Base-by-base conservation (phyloP, 1,140 invertebrate genomes). In the Wiebesia pumilae region DNA sequence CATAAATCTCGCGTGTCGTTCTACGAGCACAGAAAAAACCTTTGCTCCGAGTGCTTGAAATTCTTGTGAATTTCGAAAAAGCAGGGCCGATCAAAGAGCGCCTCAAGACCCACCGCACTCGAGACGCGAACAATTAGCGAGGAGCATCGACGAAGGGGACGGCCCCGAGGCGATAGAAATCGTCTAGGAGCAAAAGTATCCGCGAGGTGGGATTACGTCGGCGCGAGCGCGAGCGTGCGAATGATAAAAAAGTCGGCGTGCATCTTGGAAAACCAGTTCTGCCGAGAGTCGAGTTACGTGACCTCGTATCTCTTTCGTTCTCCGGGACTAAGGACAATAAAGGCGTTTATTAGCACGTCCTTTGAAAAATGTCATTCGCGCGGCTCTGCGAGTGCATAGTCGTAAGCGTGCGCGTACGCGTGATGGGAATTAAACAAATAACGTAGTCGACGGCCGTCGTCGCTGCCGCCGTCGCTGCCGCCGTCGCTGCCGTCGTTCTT, bases 251-350 rank as follows among this genome's bases (percentile, higher is more conserved):
- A 54, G 54, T n/a, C 47, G 69, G 24, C 67, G 43, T 58, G 75
- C 38, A 78, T 81, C 81, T 40, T 40, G 24, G 67, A 24, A 82
- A 87, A 81, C 83, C 79, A 84, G 78, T 87, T 84, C 33, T 78
- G 24, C 33, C 71, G 54, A 67, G 33, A 4, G 14, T 35, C 14
- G 33, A 9, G 71, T 30, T 58, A n/a, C 43, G 43, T 62, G 86
- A 79, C 81, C 81, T 80, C 86, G 81, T 87, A 69, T 67, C 78
- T 84, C 82, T 84, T 78, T 87, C 43, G 54, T 38, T 78, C n/a
- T 6, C 51, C 67, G 27, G 14, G 58, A 24, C 24, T 12, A n/a
- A 10, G 69, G 78, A 84, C 67, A 73, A 86, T 77, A 77, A 58
- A 86, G 79, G 69, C 80, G 80, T 77, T 82, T 51, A 77, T 82